Conservation (phyloP, 2,888 invertebrate species). For the Drosophila aldrichi region DNA sequence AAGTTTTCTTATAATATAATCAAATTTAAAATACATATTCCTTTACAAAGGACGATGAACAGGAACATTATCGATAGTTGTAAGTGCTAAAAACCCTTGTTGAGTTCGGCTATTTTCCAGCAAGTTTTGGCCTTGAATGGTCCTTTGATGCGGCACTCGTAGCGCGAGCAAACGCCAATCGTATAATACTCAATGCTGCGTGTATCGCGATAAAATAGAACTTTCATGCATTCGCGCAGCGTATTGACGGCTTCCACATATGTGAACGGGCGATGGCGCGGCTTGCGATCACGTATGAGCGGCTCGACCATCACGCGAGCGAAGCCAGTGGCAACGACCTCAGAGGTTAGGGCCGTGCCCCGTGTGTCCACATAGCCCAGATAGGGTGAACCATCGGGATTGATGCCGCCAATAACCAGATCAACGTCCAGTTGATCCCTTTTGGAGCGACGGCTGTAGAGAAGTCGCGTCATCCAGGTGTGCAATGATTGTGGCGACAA, state of each 20-base stretch:
- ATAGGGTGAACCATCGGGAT: background rate
- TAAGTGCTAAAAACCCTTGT: background rate
- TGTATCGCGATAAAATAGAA: background rate
- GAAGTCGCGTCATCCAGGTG: background rate
- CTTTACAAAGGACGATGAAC: too few relatives aligned
- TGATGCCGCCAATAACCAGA: background rate
- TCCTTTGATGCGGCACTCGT: background rate
- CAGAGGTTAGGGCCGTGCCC: background rate
- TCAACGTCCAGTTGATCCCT: background rate
- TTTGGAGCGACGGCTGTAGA: background rate
- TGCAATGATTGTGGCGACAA: background rate
- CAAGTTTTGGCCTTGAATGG: background rate
- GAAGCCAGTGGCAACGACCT: background rate
- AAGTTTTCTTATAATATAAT: background rate
- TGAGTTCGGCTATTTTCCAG: background rate
- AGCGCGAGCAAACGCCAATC: background rate
- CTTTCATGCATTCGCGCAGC: background rate
- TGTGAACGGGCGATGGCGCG: background rate
- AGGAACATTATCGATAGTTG: too few relatives aligned
- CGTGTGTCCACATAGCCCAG: background rate
- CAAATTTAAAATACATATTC: too few relatives aligned
- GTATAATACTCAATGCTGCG: background rate
- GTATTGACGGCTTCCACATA: fast-evolving
- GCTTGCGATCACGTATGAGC: background rate
- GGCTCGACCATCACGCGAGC: background rate